Evolutionary conservation across 2,797 vertebrate species (phyloP).

Genomic region (Lutra lutra): DNA sequence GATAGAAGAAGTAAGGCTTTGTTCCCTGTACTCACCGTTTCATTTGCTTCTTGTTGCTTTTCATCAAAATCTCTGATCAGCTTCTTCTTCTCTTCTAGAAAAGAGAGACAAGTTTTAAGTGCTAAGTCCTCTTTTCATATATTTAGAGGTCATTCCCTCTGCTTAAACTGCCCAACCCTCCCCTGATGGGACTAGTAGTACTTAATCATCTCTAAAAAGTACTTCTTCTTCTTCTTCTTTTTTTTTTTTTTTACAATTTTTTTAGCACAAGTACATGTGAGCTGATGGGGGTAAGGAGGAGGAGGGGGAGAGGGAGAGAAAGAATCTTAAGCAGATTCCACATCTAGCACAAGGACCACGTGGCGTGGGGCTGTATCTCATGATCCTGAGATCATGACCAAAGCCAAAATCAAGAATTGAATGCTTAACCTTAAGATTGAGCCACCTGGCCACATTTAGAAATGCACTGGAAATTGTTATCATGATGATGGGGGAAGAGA

Average conservation of each 20-base stretch:
- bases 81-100: conserved; percentile 95
- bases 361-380: background rate
- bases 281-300: background rate
- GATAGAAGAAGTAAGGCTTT: conserved; percentile 47
- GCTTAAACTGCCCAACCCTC: background rate
- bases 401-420: background rate
- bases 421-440: background rate
- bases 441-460: background rate
- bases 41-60: conserved; percentile 94
- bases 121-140: background rate
- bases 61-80: conserved; percentile 94
- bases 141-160: conserved; percentile 14
- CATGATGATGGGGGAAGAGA: background rate
- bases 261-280: background rate
- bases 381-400: background rate
- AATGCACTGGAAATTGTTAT: background rate
- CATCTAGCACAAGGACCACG: too few relatives aligned
- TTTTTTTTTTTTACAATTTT: too few relatives aligned
- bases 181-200: background rate
- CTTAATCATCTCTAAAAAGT: background rate
- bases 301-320: background rate
- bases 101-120: conserved; percentile 61
- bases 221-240: background rate
- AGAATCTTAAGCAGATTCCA: too few relatives aligned
- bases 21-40: conserved; percentile 90